These are phyloP conservation scores for Brachionus rotundiformis DNA, from an alignment of 1,140 invertebrate genomes.

Conservation along the genomic window DNA sequence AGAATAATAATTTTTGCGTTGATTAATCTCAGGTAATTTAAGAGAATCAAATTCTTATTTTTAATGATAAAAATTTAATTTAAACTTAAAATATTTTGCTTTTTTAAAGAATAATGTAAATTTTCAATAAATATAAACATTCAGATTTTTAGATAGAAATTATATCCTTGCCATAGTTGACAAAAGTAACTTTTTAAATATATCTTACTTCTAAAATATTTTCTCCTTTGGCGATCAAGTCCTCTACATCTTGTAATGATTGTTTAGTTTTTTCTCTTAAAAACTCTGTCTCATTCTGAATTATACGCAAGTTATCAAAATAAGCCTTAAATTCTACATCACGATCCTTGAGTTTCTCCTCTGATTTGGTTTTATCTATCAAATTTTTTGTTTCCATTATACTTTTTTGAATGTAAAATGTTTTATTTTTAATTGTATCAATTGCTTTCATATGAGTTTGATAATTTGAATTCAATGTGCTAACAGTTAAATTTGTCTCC, in stretches of 20 bases:
- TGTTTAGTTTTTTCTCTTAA: background rate
- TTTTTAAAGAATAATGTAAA: too few relatives aligned
- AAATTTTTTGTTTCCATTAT: conserved; percentile 30
- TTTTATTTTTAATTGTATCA: conserved; percentile 38
- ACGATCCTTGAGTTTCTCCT: conserved; percentile 12
- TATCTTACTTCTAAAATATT: background rate
- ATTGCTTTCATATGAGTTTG: background rate
- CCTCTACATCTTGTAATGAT: background rate
- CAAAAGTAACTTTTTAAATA: background rate
- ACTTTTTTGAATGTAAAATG: conserved; percentile 41
- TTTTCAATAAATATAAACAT: too few relatives aligned
- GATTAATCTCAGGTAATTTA: too few relatives aligned
- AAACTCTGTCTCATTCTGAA: conserved; percentile 9
- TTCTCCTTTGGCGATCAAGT: conserved; percentile 35
- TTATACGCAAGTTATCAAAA: conserved; percentile 33
- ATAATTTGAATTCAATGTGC: background rate
- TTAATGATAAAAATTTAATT: too few relatives aligned
- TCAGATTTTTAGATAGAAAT: background rate
- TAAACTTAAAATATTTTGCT: too few relatives aligned
- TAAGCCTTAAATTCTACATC: conserved; percentile 46
- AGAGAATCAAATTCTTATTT: too few relatives aligned
- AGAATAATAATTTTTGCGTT: too few relatives aligned
- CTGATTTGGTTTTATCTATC: conserved; percentile 14
- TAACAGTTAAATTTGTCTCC: conserved; percentile 11
- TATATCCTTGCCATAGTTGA: background rate